A percentile compares a stretch with the other conserved stretches of the same genome.
These are phyloP conservation scores for Drosophila insularis DNA, from an alignment of 1,140 invertebrate species.

Conservation along the genomic window DNA sequence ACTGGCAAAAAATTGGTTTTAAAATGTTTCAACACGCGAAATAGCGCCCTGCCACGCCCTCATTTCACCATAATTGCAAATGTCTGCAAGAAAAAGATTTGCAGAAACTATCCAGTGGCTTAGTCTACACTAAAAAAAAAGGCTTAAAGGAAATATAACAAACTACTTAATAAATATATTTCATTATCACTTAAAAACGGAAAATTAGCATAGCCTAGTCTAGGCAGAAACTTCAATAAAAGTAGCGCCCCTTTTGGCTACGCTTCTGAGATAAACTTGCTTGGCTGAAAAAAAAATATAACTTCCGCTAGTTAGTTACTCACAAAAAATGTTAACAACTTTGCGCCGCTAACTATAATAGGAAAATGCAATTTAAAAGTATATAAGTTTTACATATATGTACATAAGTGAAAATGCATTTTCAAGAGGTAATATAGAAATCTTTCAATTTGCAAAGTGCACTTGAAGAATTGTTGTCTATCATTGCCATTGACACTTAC, in stretches of 20 bases:
- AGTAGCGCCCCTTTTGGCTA: too few species aligned
- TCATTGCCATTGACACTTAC: too few species aligned
- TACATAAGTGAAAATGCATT: too few species aligned
- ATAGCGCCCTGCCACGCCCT: constrained; percentile 47
- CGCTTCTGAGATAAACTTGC: too few species aligned
- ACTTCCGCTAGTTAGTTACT: constrained; percentile 40
- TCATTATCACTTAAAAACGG: neutral
- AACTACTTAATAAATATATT: neutral
- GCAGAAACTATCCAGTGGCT: neutral
- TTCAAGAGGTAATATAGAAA: too few species aligned
- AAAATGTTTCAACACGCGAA: constrained; percentile 68
- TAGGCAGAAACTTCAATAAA: too few species aligned
- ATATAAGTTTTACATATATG: too few species aligned
- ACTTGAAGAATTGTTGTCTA: too few species aligned
- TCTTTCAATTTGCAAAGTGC: too few species aligned
- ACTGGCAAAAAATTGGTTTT: constrained; percentile 47
- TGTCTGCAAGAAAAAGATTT: constrained; percentile 37
- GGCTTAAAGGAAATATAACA: neutral
- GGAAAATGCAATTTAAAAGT: constrained; percentile 43
- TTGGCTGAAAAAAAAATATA: neutral
- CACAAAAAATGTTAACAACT: constrained; percentile 54
- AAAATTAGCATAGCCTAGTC: neutral
- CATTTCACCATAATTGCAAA: constrained; percentile 38
- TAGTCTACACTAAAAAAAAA: neutral
- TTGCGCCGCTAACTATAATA: constrained; percentile 40